Conservation (phyloP, 1,140 invertebrate species). For the Yoshiicerus persimilis region DNA sequence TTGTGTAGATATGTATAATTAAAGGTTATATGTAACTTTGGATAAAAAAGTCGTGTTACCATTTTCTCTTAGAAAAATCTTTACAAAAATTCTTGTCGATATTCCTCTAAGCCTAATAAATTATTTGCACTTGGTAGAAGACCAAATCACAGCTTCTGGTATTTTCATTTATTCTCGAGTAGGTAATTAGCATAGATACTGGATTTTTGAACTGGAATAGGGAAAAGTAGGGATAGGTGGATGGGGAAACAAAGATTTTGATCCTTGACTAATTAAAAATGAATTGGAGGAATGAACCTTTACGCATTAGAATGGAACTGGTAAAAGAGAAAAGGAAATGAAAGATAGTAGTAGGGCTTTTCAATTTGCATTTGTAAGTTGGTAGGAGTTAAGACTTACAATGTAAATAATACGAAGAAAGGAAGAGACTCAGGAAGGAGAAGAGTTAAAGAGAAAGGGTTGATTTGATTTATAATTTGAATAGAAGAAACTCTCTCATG, state of each 20-base stretch:
- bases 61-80: no score
- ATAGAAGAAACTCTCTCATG: slow-evolving; percentile 31
- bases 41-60: no score
- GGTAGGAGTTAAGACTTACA: not conserved
- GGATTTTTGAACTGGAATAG: no score
- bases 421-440: not conserved
- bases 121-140: no score
- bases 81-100: no score
- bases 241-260: not conserved
- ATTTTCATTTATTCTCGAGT: no score
- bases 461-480: slow-evolving; percentile 30
- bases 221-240: no score
- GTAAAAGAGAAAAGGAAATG: not conserved
- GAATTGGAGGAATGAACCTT: not conserved
- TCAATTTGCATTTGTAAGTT: not conserved
- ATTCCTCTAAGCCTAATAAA: no score
- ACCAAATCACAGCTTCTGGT: no score
- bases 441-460: not conserved
- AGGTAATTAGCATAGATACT: no score
- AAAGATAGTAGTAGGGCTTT: not conserved
- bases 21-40: no score
- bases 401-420: not conserved
- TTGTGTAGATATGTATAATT: no score
- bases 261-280: not conserved
- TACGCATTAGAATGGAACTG: not conserved